phyloP scores from a whole-genome alignment of 2,888 invertebrate species.

The Rapana venosa region DNA sequence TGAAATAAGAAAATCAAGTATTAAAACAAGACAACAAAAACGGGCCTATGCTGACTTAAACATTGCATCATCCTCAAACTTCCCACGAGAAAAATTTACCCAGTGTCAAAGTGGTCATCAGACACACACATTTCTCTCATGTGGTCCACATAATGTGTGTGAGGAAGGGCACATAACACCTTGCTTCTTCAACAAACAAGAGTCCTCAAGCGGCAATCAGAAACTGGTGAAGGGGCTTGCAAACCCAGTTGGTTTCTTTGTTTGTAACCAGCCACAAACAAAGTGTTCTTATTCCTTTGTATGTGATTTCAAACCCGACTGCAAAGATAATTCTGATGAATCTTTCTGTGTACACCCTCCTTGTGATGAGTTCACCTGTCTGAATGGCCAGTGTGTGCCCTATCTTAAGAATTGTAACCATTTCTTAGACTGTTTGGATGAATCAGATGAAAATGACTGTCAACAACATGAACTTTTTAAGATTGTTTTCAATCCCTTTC shows the following conservation, averaged over 20 bases:
- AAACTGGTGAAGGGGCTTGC: neutral
- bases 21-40: too few species aligned
- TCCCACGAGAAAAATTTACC: neutral
- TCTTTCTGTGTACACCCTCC: neutral
- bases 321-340: neutral
- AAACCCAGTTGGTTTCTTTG: neutral
- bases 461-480: too few species aligned
- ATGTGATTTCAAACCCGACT: conserved; percentile 18
- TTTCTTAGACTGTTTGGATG: neutral
- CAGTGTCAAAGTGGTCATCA: neutral
- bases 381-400: neutral
- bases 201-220: neutral
- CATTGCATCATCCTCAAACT: neutral
- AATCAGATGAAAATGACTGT: neutral
- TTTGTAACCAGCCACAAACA: neutral
- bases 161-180: too few species aligned
- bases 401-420: neutral
- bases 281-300: neutral
- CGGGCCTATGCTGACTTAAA: too few species aligned
- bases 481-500: neutral
- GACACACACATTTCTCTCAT: neutral
- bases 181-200: too few species aligned
- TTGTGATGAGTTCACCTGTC: neutral
- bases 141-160: neutral
- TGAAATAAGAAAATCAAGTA: too few species aligned